Base-by-base conservation (phyloP, 2,888 invertebrate genomes). In the Rhamphomyia laevipes region DNA sequence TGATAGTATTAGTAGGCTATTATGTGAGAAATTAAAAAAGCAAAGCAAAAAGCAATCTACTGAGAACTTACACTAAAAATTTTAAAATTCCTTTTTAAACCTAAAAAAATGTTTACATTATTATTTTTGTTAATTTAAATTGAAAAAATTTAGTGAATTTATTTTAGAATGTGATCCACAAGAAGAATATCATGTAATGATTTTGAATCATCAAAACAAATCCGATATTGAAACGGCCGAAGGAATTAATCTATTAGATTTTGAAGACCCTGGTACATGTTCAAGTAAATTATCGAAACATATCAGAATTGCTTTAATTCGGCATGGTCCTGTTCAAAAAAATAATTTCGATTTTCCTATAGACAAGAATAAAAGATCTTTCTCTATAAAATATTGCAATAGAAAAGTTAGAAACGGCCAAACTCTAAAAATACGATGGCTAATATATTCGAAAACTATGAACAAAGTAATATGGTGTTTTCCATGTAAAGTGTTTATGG, bases 301-400 rank as follows among this genome's bases (percentile, higher is more conserved):
- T 40, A 40, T 40, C 40, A 18, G 40, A 40, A 40, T 40, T 27
- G 23, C n/a, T n/a, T n/a, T n/a, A n/a, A n/a, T n/a, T n/a, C n/a
- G 37, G 37, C 17, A 40, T 40, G 18, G 40, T 16, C 40, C 40
- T 40, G 40, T 40, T 40, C 18, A 40, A 40, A 40, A 18, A 40
- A 40, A 40, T 40, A 40, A 40, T 40, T 40, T 40, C 40, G 40
- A 40, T 40, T 40, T 40, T 18, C 18, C 40, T 40, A 40, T 40
- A 40, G 18, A 40, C 18, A 40, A 40, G 4, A 40, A 40, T 40
- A 40, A 40, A 40, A 40, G 40, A 40, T 40, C 17, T 40, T 40
- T 40, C 18, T 40, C 40, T 40, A 18, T 40, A 40, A 27, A 40
- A 40, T 40, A 40, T 40, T 40, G 18, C 40, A 2, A 18, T 40